These are phyloP conservation scores for Microctenopoma stevenorrisi DNA, from an alignment of 2,797 vertebrate species.

Conservation along the genomic window DNA sequence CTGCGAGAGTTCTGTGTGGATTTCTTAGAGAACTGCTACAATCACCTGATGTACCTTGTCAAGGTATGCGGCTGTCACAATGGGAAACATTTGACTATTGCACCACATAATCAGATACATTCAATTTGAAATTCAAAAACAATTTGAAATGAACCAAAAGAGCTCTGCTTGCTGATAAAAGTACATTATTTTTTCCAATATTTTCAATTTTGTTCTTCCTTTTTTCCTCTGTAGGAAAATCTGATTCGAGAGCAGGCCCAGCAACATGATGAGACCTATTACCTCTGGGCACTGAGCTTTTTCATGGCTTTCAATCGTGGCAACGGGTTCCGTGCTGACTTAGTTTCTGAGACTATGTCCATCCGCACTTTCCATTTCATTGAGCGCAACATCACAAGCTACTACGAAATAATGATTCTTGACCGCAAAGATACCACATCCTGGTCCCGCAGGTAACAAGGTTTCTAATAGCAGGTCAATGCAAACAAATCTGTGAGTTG, in stretches of 20 bases:
- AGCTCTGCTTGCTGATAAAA: no score
- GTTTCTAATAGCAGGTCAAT: background rate
- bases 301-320: conserved; percentile 98
- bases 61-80: conserved; percentile 58
- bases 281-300: conserved; percentile 95
- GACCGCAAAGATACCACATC: conserved; percentile 92
- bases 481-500: background rate
- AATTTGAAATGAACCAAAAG: no score
- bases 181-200: background rate
- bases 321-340: conserved; percentile 87
- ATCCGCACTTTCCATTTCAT: conserved; percentile 94
- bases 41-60: conserved; percentile 92
- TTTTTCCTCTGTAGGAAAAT: conserved; percentile 83
- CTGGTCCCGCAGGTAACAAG: conserved; percentile 90
- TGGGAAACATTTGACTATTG: background rate
- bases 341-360: conserved; percentile 95
- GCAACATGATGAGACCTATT: conserved; percentile 96
- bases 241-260: conserved; percentile 91
- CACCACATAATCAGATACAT: background rate
- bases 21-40: conserved; percentile 95
- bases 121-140: no score
- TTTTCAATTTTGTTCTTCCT: background rate
- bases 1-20: conserved; percentile 92
- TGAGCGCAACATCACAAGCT: conserved; percentile 94
- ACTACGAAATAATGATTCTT: conserved; percentile 95